Conservation (phyloP, 2,888 invertebrate genomes). For the Rhopalosiphum nymphaeae region DNA sequence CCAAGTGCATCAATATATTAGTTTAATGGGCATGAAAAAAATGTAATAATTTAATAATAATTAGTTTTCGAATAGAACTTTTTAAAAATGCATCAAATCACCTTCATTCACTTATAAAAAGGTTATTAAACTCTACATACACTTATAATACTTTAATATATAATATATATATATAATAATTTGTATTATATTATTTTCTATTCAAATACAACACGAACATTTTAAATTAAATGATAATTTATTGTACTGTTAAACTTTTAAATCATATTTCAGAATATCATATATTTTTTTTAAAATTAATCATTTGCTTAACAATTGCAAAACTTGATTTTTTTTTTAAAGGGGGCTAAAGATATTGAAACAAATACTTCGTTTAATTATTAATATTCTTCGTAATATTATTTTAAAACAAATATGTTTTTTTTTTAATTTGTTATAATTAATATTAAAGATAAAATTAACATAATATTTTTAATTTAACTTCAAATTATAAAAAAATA, state of each 20-base stretch:
- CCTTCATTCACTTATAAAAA: background rate
- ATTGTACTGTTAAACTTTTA: background rate
- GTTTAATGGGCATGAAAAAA: background rate
- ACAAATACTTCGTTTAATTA: too few species aligned
- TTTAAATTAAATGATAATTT: background rate
- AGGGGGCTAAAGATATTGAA: too few species aligned
- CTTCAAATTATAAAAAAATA: too few species aligned
- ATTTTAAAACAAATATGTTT: too few species aligned
- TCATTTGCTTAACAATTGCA: background rate
- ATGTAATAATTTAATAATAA: background rate
- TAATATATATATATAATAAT: too few species aligned
- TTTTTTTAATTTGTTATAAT: too few species aligned
- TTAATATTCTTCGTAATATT: too few species aligned
- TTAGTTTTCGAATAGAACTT: background rate
- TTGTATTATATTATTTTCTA: background rate
- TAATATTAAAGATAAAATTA: too few species aligned
- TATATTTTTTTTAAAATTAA: background rate
- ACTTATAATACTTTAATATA: background rate
- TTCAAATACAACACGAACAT: background rate
- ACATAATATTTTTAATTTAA: too few species aligned
- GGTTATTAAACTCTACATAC: background rate
- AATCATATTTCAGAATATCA: background rate
- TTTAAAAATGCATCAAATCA: background rate
- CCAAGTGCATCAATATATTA: slow-evolving; percentile 1
- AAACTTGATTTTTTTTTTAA: background rate